phyloP scores from a whole-genome alignment of 1,140 invertebrate genomes.

The Hylaeus volcanicus region DNA sequence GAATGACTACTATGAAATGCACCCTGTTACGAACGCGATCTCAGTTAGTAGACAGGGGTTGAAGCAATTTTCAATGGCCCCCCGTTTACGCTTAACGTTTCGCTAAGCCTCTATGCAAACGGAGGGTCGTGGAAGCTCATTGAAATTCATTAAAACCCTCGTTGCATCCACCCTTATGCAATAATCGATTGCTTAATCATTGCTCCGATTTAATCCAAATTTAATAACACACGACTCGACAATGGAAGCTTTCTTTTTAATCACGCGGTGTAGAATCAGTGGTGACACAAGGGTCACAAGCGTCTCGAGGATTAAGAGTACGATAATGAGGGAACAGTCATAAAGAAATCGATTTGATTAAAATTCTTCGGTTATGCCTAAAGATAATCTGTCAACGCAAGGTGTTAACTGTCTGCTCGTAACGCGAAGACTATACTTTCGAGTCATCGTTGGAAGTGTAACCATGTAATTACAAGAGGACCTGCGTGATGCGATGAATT shows the following conservation, averaged over 20 bases:
- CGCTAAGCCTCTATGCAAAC: conserved; percentile 62
- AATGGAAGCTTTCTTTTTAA: background rate
- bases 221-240: background rate
- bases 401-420: conserved; percentile 21
- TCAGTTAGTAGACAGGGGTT: conserved; percentile 48
- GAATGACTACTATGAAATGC: conserved; percentile 68
- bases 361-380: background rate
- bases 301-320: background rate
- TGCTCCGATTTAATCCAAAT: background rate
- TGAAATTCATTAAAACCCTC: conserved; percentile 69
- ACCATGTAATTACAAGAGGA: conserved; percentile 10
- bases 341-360: no score
- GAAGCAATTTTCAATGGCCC: conserved; percentile 68
- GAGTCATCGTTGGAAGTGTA: conserved; percentile 36
- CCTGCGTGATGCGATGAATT: background rate
- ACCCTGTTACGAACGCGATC: conserved; percentile 62
- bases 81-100: conserved; percentile 62
- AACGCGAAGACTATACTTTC: conserved; percentile 19
- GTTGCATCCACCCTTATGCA: background rate
- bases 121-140: conserved; percentile 65
- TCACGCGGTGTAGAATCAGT: no score
- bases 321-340: no score
- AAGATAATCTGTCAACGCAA: background rate
- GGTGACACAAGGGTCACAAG: background rate
- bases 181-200: background rate